Evolutionary conservation across 2,888 invertebrate genomes (phyloP).

Genomic region (Erebia ligea): DNA sequence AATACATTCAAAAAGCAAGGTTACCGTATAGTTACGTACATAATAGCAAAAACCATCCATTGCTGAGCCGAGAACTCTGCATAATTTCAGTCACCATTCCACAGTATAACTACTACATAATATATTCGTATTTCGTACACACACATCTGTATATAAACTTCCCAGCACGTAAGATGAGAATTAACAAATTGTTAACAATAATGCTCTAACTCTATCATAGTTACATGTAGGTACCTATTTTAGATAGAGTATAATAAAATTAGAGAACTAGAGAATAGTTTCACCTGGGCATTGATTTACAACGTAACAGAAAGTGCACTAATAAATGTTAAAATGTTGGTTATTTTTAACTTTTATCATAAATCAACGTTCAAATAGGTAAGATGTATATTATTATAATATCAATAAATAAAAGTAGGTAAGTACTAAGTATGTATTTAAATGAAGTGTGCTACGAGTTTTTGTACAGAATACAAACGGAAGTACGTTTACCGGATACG

Average conservation of each 20-base stretch:
- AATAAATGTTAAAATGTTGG: not conserved
- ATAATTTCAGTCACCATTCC: conserved; percentile 50
- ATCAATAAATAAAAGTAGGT: not conserved
- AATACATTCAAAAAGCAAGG: conserved; percentile 35
- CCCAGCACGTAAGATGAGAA: conserved; percentile 19
- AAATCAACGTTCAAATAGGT: not conserved
- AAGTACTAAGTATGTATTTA: no score
- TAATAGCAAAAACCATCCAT: conserved; percentile 24
- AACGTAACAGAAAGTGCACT: conserved; percentile 1
- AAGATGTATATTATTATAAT: no score
- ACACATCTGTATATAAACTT: conserved; percentile 26
- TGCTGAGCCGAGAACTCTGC: conserved; percentile 67
- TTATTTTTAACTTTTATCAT: not conserved
- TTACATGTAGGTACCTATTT: not conserved
- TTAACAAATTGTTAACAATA: conserved; percentile 24
- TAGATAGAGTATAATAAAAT: not conserved
- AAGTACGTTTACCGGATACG: not conserved
- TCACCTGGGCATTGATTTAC: not conserved
- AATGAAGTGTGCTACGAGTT: conserved; percentile 1
- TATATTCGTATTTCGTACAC: conserved; percentile 29
- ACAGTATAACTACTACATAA: conserved; percentile 48
- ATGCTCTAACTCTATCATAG: not conserved
- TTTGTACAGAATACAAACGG: conserved; percentile 8
- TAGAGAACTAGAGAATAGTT: not conserved
- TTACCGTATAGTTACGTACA: conserved; percentile 28